phyloP scores from a whole-genome alignment of 1,140 invertebrate genomes.

The Pectinophora gossypiella region DNA sequence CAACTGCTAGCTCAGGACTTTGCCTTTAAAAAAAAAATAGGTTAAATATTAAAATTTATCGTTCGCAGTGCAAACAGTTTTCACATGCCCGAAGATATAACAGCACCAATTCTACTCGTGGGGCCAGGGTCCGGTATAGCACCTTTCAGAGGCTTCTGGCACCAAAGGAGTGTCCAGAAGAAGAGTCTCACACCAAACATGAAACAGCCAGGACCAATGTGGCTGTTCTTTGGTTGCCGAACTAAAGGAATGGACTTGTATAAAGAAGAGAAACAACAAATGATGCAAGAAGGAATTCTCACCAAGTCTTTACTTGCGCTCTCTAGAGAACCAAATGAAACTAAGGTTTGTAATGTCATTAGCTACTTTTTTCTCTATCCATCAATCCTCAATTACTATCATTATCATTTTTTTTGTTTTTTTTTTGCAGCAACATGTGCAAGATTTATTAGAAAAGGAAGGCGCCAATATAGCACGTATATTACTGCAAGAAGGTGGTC shows the following conservation, averaged over 20 bases:
- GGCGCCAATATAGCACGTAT: slow-evolving; percentile 85
- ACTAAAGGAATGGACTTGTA: slow-evolving; percentile 90
- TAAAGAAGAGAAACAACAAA: slow-evolving; percentile 86
- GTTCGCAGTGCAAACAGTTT: slow-evolving; percentile 89
- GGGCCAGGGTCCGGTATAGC: slow-evolving; percentile 96
- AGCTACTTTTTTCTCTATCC: no score
- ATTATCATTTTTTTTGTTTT: no score
- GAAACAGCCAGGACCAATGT: slow-evolving; percentile 80
- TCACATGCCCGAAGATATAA: slow-evolving; percentile 89
- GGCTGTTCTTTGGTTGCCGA: slow-evolving; percentile 94
- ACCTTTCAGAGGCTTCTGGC: slow-evolving; percentile 95
- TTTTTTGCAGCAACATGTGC: slow-evolving; percentile 90
- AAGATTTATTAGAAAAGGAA: slow-evolving; percentile 89
- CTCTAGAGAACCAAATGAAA: slow-evolving; percentile 85
- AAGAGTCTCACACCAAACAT: slow-evolving; percentile 19
- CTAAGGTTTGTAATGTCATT: no score
- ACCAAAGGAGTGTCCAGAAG: slow-evolving; percentile 77
- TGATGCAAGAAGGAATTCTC: slow-evolving; percentile 83
- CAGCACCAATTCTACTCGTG: slow-evolving; percentile 92
- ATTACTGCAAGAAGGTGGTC: slow-evolving; percentile 87
- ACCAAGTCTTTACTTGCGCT: slow-evolving; percentile 88
- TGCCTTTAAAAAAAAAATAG: no score
- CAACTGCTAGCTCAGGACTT: no score
- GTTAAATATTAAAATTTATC: no score
- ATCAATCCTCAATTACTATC: no score